These are phyloP conservation scores for Pangasianodon gigas DNA, from an alignment of 2,113 vertebrate species.

Conservation along the genomic window DNA sequence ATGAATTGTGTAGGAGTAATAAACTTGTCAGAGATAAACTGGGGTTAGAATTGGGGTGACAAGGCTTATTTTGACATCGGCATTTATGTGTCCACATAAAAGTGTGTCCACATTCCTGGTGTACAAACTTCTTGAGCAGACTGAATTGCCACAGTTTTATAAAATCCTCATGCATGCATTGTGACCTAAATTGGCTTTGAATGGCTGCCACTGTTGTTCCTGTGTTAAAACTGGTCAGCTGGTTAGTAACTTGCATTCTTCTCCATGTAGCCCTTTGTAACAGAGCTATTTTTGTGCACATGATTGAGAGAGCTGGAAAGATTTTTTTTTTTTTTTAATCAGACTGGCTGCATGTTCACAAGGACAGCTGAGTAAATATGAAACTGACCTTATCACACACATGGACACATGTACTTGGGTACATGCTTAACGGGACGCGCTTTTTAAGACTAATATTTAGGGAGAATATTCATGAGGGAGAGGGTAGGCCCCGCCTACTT, in stretches of 20 bases:
- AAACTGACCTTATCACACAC: slow-evolving; percentile 1
- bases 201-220: not conserved
- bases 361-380: slow-evolving; percentile 44
- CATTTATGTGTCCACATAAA: not conserved
- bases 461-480: slow-evolving; percentile 9
- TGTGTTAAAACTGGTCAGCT: not conserved
- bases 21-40: not conserved
- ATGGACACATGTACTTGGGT: not conserved
- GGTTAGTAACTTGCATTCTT: slow-evolving; percentile 9
- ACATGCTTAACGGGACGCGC: not conserved
- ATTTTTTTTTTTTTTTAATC: not conserved
- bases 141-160: not conserved
- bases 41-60: not conserved
- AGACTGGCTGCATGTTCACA: not conserved
- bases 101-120: not conserved
- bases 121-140: not conserved
- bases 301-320: slow-evolving; percentile 5
- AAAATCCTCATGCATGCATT: slow-evolving; percentile 12
- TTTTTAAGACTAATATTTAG: not conserved
- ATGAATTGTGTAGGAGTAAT: not conserved
- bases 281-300: slow-evolving; percentile 36
- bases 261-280: slow-evolving; percentile 17
- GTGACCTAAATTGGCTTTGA: not conserved
- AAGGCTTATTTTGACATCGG: not conserved
- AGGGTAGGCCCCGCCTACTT: slow-evolving; percentile 55